Percentiles rank a stretch among this genome's conserved stretches.
phyloP scores from a whole-genome alignment of 2,797 vertebrate genomes.

The Simalia tracyae region DNA sequence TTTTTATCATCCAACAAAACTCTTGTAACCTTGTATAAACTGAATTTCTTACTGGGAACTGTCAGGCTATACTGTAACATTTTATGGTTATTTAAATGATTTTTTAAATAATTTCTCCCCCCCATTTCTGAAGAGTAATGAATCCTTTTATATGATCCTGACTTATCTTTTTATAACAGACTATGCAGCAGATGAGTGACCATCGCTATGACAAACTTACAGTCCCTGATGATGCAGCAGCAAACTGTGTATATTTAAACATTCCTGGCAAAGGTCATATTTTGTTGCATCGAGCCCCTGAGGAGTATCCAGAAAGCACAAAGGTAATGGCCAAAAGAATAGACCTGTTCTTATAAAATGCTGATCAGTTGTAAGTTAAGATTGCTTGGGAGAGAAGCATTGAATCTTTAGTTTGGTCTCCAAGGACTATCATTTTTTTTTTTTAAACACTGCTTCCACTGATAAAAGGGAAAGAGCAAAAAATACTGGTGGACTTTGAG shows the following conservation, averaged over 20 bases:
- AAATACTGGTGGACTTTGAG: not conserved
- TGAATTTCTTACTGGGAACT: not conserved
- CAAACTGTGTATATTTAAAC: conserved; percentile 95
- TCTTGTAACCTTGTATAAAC: not conserved
- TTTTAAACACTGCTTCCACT: not conserved
- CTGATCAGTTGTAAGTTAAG: fast-evolving
- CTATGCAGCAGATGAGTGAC: conserved; percentile 97
- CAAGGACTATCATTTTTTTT: not conserved
- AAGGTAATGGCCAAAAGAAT: conserved; percentile 77
- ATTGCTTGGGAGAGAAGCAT: not conserved
- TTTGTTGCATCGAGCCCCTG: conserved; percentile 85
- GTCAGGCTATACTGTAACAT: not conserved
- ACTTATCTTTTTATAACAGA: conserved; percentile 73
- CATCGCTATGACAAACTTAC: conserved; percentile 96
- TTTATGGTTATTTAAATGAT: not conserved
- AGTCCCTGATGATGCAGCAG: conserved; percentile 86
- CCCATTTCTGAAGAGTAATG: not conserved
- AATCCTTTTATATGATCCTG: not conserved
- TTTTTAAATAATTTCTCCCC: not conserved
- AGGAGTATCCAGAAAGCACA: conserved; percentile 88
- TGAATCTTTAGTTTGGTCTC: not conserved
- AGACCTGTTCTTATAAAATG: fast-evolving
- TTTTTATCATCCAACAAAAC: not conserved
- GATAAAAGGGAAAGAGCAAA: no score
- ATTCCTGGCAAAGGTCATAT: conserved; percentile 89